A percentile compares a stretch with the other conserved stretches of the same genome.
phyloP scores from a whole-genome alignment of 2,888 invertebrate genomes.

The Trichacis sp. region DNA sequence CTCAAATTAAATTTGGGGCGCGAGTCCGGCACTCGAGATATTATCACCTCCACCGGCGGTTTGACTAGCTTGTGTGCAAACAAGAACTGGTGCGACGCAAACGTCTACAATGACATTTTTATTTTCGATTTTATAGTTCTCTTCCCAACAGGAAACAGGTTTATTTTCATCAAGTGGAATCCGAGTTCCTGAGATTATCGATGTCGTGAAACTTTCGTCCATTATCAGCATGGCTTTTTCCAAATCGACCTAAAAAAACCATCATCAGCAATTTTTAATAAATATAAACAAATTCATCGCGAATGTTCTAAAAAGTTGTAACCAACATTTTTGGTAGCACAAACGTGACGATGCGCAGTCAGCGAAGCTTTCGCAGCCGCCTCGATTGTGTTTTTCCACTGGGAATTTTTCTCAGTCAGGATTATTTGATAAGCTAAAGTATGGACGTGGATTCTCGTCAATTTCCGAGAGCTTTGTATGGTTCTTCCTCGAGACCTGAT shows the following conservation, averaged over 20 bases:
- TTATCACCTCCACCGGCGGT: constrained; percentile 91
- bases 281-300: no score
- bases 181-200: constrained; percentile 72
- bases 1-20: constrained; percentile 73
- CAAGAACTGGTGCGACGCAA: constrained; percentile 86
- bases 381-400: constrained; percentile 83
- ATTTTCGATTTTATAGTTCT: constrained; percentile 70
- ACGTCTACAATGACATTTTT: constrained; percentile 72
- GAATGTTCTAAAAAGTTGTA: no score
- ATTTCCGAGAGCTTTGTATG: constrained; percentile 70
- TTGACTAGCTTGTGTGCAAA: constrained; percentile 83
- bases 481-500: constrained; percentile 70
- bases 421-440: constrained; percentile 90
- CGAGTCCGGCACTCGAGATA: constrained; percentile 88
- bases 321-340: constrained; percentile 75
- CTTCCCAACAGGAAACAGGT: constrained; percentile 88
- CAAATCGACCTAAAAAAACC: constrained; percentile 70
- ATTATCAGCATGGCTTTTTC: constrained; percentile 76
- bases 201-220: constrained; percentile 87
- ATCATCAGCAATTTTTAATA: no score
- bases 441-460: constrained; percentile 86
- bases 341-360: constrained; percentile 86
- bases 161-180: constrained; percentile 77
- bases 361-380: constrained; percentile 87
- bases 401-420: constrained; percentile 76